Evolutionary conservation across 2,113 vertebrate species (phyloP), one percentile per base, ranked within the genome.

Genomic region (Neogobius melanostomus): DNA sequence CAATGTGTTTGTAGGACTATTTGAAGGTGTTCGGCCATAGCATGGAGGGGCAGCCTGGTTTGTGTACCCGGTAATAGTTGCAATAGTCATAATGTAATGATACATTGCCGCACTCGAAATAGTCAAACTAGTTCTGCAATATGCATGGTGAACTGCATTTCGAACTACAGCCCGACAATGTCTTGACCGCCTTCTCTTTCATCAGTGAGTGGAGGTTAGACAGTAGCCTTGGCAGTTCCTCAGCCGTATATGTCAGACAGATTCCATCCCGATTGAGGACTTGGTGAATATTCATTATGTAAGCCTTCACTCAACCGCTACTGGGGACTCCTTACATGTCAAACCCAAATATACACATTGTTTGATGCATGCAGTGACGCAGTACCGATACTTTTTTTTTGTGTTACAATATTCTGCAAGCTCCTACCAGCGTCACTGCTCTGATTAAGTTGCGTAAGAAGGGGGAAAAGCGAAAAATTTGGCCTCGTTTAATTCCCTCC

Each of bases 361-460:
- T 69, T 71, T 75, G 76, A 53, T 66, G 62, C 21, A 75, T 44
- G 1, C 72, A 72, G 53, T 56, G 66, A 69, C 69, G 67, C 64
- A 76, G 69, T 68, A 63, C 63, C 77, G 66, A 50, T 45, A 60
- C 14, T 61, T 52, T 48, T 71, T 56, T 77, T 72, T 2, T 36
- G 28, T 71, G 67, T 67, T 8, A 43, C 71, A 77, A 83, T 72
- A 78, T 78, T 82, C 73, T 69, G 71, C 68, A 75, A 74, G 82
- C 75, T 80, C 79, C 81, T 14, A 76, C 74, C 76, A 63, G 79
- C 82, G 72, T 89, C 88, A 85, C 75, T 72, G 73, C 80, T 79
- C 78, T 88, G 86, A 85, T 89, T 83, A 87, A 81, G 84, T 85
- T 85, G 79, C 88, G 65, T 85, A 89, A 89, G 78, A 81, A 6